phyloP scores from a whole-genome alignment of 1,140 invertebrate species.

The Plutomurus gul region DNA sequence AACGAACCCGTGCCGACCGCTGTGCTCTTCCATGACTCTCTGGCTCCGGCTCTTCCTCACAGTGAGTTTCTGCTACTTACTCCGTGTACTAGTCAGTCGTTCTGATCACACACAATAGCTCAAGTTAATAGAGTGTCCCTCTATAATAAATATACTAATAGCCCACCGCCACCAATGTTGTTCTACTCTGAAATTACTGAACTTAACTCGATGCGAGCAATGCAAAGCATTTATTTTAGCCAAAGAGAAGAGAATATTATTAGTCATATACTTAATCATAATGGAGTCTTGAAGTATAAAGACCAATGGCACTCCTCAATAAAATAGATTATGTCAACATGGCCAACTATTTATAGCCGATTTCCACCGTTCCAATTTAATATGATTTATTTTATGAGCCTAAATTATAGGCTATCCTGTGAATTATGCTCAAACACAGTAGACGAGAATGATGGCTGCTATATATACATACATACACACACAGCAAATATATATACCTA shows the following conservation, averaged over 20 bases:
- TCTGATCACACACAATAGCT: not conserved
- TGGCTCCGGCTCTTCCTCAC: no score
- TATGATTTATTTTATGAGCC: constrained; percentile 55
- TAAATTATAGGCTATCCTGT: constrained; percentile 54
- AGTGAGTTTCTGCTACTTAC: no score
- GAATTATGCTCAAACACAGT: constrained; percentile 51
- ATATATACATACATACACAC: not conserved
- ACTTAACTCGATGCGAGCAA: constrained; percentile 18
- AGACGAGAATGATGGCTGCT: constrained; percentile 38
- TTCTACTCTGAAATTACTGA: constrained; percentile 11
- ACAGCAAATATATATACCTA: not conserved
- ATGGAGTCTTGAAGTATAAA: constrained; percentile 26
- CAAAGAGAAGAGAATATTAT: constrained; percentile 33
- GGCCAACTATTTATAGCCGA: constrained; percentile 54
- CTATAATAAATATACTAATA: not conserved
- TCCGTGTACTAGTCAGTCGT: no score
- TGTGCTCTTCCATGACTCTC: no score
- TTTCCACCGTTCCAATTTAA: constrained; percentile 54
- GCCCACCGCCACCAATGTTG: not conserved
- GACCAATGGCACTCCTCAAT: constrained; percentile 46
- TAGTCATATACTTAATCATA: constrained; percentile 39
- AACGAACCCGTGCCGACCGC: no score
- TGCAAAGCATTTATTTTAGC: constrained; percentile 30
- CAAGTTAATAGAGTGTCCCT: not conserved
- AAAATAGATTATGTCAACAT: constrained; percentile 55